Evolutionary conservation across 2,888 invertebrate species (phyloP).

Genomic region (Caradrina clavipalpis): DNA sequence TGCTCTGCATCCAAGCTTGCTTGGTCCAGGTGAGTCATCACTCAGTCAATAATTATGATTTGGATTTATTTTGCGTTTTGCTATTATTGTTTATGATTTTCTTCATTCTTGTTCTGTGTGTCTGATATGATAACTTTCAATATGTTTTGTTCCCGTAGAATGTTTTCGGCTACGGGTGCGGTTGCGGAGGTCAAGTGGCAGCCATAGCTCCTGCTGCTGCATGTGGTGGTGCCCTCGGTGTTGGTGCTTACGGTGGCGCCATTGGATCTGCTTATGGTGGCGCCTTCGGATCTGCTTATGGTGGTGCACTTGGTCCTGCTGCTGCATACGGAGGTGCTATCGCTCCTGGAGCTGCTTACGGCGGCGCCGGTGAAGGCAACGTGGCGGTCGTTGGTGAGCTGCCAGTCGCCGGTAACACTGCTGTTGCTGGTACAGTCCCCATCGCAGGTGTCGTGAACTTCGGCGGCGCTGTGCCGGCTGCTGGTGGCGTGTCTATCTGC

Average conservation of each 20-base stretch:
- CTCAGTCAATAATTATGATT: not conserved
- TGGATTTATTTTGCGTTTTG: not conserved
- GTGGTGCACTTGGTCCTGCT: slow-evolving; percentile 19
- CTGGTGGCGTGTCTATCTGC: slow-evolving; percentile 48
- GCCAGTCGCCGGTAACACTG: slow-evolving; percentile 51
- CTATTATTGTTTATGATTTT: no score
- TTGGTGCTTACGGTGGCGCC: not conserved
- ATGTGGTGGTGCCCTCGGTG: not conserved
- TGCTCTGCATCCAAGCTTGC: slow-evolving; percentile 71
- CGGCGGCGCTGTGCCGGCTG: slow-evolving; percentile 32
- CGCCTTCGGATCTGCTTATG: slow-evolving; percentile 10
- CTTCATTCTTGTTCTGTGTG: no score
- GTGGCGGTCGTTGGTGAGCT: slow-evolving; percentile 68
- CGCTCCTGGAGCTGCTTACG: slow-evolving; percentile 17
- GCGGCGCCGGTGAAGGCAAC: slow-evolving; percentile 67
- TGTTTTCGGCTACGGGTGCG: slow-evolving; percentile 2
- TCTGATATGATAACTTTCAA: no score
- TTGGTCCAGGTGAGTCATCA: slow-evolving; percentile 66
- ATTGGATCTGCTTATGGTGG: slow-evolving; percentile 1
- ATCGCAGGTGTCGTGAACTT: slow-evolving; percentile 67
- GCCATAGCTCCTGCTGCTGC: not conserved
- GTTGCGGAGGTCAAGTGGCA: not conserved
- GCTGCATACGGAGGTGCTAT: slow-evolving; percentile 14
- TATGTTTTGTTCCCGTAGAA: not conserved
- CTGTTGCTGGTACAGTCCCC: slow-evolving; percentile 62